phyloP scores from a whole-genome alignment of 2,888 invertebrate species.

The Seira musarum region DNA sequence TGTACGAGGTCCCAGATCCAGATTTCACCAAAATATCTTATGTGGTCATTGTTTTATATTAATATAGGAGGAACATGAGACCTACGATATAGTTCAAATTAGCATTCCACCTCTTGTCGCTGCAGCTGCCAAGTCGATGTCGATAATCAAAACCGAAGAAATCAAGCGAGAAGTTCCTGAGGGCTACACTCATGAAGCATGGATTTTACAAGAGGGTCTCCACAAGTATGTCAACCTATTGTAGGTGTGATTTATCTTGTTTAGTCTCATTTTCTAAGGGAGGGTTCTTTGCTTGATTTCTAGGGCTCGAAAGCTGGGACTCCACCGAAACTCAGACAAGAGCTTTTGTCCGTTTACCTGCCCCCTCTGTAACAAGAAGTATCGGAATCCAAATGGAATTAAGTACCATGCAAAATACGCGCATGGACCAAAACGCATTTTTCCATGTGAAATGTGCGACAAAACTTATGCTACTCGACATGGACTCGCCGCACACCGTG shows the following conservation, averaged over 20 bases:
- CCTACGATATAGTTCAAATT: background rate
- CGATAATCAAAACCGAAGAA: background rate
- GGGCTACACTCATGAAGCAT: constrained; percentile 25
- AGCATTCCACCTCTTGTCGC: background rate
- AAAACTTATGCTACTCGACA: constrained; percentile 29
- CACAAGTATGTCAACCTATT: constrained; percentile 25
- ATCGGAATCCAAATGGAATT: constrained; percentile 91
- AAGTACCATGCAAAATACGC: constrained; percentile 92
- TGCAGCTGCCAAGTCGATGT: background rate
- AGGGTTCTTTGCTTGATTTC: background rate
- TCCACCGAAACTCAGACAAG: constrained; percentile 9
- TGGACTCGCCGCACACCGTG: constrained; percentile 22
- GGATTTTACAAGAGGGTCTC: constrained; percentile 34
- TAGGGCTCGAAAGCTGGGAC: constrained; percentile 30
- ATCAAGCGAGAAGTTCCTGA: background rate
- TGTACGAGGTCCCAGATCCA: no score
- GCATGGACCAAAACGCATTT: constrained; percentile 87
- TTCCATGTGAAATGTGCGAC: constrained; percentile 37
- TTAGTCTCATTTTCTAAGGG: background rate
- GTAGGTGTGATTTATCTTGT: background rate
- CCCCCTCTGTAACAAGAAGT: constrained; percentile 88
- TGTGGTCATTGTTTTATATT: constrained; percentile 6
- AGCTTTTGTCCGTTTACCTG: constrained; percentile 73
- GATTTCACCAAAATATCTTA: no score
- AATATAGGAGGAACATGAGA: background rate